Evolutionary conservation across 2,888 invertebrate species (phyloP).

Genomic region (Helicoverpa assulta): DNA sequence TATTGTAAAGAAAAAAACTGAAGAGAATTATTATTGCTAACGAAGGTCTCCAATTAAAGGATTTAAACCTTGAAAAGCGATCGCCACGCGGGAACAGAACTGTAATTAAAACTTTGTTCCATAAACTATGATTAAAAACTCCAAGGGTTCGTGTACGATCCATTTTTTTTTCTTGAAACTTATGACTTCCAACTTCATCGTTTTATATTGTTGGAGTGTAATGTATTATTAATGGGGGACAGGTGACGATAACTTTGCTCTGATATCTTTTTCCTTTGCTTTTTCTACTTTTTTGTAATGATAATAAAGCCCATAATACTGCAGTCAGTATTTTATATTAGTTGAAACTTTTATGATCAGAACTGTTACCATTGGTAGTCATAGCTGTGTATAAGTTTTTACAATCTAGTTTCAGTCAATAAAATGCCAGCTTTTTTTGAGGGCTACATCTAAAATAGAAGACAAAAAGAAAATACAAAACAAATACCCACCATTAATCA

Average conservation of each 20-base stretch:
- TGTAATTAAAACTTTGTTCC: constrained; percentile 79
- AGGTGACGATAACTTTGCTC: constrained; percentile 26
- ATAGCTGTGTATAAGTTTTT: background rate
- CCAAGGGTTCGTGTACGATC: constrained; percentile 59
- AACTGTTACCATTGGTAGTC: too few relatives aligned
- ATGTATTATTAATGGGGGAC: constrained; percentile 37
- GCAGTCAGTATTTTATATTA: background rate
- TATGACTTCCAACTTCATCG: constrained; percentile 59
- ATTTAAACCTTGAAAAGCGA: constrained; percentile 69
- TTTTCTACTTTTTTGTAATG: constrained; percentile 4
- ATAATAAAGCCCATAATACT: background rate
- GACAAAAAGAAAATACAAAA: too few relatives aligned
- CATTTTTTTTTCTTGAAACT: constrained; percentile 60
- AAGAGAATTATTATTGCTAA: constrained; percentile 62
- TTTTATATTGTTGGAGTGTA: constrained; percentile 39
- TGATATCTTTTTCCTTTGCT: constrained; percentile 15
- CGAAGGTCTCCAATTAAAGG: constrained; percentile 69
- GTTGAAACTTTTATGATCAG: too few relatives aligned
- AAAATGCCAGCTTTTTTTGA: too few relatives aligned
- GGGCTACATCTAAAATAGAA: too few relatives aligned
- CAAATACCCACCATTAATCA: too few relatives aligned
- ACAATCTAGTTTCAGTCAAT: background rate
- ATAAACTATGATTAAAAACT: constrained; percentile 80
- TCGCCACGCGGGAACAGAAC: constrained; percentile 66
- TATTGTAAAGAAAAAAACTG: constrained; percentile 56